A percentile compares a stretch with the other conserved stretches of the same genome.
These are phyloP conservation scores for Mohoua ochrocephala DNA, from an alignment of 2,113 vertebrate genomes.

Conservation along the genomic window DNA sequence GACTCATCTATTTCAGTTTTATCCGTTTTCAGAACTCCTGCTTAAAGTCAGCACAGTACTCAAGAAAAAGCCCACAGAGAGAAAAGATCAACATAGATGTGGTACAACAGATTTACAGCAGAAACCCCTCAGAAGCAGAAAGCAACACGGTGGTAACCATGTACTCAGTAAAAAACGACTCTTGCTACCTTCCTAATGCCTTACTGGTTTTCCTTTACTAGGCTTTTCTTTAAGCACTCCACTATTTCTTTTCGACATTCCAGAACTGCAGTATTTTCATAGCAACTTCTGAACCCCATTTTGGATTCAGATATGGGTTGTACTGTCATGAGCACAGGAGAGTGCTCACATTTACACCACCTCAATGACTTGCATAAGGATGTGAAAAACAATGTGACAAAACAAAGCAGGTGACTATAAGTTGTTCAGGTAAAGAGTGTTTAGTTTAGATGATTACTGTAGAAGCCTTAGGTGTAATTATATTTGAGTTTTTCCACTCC, in stretches of 20 bases:
- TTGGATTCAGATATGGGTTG: background rate
- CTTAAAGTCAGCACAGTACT: background rate
- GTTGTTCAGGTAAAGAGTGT: background rate
- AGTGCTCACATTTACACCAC: background rate
- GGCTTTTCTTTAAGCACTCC: background rate
- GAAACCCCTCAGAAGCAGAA: background rate
- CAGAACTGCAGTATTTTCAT: background rate
- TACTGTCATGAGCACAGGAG: background rate
- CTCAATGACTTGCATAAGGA: background rate
- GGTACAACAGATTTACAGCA: background rate
- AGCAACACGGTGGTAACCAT: background rate
- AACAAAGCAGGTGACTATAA: background rate
- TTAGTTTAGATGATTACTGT: background rate
- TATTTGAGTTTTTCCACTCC: background rate
- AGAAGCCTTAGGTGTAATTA: background rate
- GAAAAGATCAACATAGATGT: background rate
- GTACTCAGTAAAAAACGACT: background rate
- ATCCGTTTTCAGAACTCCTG: background rate
- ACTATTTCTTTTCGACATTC: background rate
- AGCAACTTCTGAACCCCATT: background rate
- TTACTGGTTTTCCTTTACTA: background rate
- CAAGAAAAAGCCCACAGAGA: background rate
- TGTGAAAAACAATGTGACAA: background rate
- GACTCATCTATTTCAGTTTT: background rate
- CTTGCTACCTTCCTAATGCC: background rate